phyloP scores from a whole-genome alignment of 35 echinoderm and acorn worm species.

The Patiria miniata region DNA sequence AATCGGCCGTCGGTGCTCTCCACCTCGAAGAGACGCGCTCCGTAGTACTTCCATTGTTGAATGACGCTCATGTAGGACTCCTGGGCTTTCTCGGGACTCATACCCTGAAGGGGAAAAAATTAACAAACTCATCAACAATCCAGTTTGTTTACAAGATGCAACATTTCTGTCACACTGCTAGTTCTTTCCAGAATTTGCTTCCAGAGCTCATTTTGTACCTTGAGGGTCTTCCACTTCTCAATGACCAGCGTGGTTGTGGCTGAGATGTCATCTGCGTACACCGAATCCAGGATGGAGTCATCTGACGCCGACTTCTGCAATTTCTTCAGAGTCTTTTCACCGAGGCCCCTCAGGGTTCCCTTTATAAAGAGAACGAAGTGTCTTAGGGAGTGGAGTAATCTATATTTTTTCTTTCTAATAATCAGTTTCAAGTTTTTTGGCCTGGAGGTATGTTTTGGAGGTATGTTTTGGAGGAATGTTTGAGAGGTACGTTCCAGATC shows the following conservation, averaged over 20 bases:
- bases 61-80: conserved; percentile 87
- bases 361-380: conserved; percentile 35
- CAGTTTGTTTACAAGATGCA: no score
- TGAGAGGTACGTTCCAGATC: no score
- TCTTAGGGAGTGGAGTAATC: no score
- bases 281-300: conserved; percentile 88
- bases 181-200: no score
- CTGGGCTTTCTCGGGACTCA: conserved; percentile 81
- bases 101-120: conserved; percentile 48
- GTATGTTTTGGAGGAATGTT: no score
- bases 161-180: no score
- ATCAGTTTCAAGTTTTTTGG: no score
- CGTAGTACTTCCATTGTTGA: conserved; percentile 80
- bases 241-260: conserved; percentile 79
- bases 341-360: conserved; percentile 92
- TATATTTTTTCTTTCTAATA: no score
- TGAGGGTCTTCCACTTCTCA: conserved; percentile 88
- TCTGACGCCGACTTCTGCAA: conserved; percentile 97
- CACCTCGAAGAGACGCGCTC: conserved; percentile 87
- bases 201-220: conserved; percentile 29
- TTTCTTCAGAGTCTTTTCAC: conserved; percentile 79
- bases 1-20: conserved; percentile 77
- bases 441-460: no score
- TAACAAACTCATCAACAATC: no score
- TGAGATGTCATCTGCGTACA: conserved; percentile 92